Evolutionary conservation across 2,888 invertebrate species (phyloP), one percentile per base, ranked within the genome.

Genomic region (Dastarcus helophoroides): DNA sequence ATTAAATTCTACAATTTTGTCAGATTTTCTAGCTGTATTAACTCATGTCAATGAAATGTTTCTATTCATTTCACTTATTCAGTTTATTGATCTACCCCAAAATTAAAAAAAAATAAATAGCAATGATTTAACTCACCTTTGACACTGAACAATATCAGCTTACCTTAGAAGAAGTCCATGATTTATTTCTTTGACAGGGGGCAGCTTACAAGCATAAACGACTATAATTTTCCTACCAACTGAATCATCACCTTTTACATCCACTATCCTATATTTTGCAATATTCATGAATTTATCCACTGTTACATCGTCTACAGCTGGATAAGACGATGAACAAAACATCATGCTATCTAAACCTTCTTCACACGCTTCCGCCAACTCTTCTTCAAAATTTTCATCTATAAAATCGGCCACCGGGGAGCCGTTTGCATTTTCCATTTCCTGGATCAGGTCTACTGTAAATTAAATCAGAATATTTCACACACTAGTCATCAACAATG

Each of bases 221-320:
- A 94, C 88, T 51, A 98, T 91, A 47, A 98, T 83, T 58, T 95
- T 89, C 40, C 95, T 75, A 11, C 95, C 95, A 47, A 82, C 75
- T 24, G 73, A 68, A 58, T 84, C 83, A 60, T 82, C 83, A 9
- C 82, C 84, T 35, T 81, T 79, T n/a, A 85, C 79, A 62, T 86
- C 84, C 10, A 86, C 76, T 43, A 86, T 83, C 11, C 80, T 79
- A 51, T 79, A 72, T 44, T 72, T 69, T 16, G 80, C 71, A 38
- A 86, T 78, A 51, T 82, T 81, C 31, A 50, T 41, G 42, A 56
- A 62, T 38, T 51, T 53, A 33, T 56, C 58, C 32, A 31, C 31
- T 19, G 39, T 65, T 32, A 68, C 69, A 36, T 76, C 76, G 1
- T 76, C 77, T 15, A 78, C 76, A 37, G 57, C 61, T 3, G 62